Percentiles rank a stretch among this genome's conserved stretches.
Conservation (phyloP, 2,888 invertebrate species). For the Operophtera brumata region DNA sequence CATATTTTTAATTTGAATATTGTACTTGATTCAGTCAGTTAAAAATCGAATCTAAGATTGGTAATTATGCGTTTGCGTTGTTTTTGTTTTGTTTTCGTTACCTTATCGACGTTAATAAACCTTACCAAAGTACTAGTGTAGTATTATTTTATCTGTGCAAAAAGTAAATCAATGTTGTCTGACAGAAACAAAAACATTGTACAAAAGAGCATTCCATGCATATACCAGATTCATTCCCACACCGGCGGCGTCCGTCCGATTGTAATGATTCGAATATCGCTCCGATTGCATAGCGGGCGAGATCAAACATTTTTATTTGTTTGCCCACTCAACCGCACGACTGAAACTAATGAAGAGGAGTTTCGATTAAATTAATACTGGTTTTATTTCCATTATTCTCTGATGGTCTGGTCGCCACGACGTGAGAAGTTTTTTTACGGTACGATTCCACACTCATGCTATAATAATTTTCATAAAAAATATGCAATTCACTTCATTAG, state of each 20-base stretch:
- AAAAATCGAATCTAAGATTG: too few species aligned
- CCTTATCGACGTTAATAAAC: slow-evolving; percentile 32
- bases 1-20: too few species aligned
- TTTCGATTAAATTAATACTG: slow-evolving; percentile 74
- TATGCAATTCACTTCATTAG: slow-evolving; percentile 52
- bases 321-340: slow-evolving; percentile 72
- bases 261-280: slow-evolving; percentile 70
- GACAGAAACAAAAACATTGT: slow-evolving; percentile 31
- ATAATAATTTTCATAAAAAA: slow-evolving; percentile 55
- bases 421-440: slow-evolving; percentile 54
- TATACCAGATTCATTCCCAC: slow-evolving; percentile 13
- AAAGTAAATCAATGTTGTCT: slow-evolving; percentile 30
- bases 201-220: slow-evolving; percentile 32
- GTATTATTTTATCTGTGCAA: too few species aligned
- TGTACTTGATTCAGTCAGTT: too few species aligned
- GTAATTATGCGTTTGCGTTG: too few species aligned
- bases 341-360: slow-evolving; percentile 77
- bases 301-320: slow-evolving; percentile 79
- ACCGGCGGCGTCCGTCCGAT: slow-evolving; percentile 44
- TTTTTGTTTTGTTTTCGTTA: too few species aligned
- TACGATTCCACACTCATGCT: slow-evolving; percentile 42
- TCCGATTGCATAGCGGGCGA: slow-evolving; percentile 65
- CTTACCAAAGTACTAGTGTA: too few species aligned
- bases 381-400: slow-evolving; percentile 65
- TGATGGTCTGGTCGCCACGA: slow-evolving; percentile 38